Percentiles rank a stretch among this genome's conserved stretches.
Conservation (phyloP, 2,113 vertebrate genomes). For the Orycteropus afer region DNA sequence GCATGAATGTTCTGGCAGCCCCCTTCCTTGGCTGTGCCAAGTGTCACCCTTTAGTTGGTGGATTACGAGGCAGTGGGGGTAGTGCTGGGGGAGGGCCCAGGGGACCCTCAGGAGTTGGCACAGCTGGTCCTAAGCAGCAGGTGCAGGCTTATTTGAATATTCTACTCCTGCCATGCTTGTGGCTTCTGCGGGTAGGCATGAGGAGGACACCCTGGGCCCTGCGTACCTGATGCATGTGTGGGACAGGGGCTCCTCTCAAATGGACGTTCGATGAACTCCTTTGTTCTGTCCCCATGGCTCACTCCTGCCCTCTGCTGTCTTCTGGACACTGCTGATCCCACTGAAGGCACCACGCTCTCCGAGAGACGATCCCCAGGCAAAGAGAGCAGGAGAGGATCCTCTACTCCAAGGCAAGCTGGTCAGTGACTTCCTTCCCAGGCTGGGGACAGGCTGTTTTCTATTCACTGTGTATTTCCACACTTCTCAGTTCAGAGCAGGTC, state of each 20-base stretch:
- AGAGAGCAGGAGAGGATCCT: rapidly evolving
- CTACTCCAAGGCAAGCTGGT: background rate
- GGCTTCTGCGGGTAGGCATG: background rate
- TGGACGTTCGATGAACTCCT: background rate
- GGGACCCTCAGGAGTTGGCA: background rate
- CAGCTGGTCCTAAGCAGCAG: background rate
- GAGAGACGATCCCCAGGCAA: background rate
- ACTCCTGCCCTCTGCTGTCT: background rate
- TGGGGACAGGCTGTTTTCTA: background rate
- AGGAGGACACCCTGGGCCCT: no score
- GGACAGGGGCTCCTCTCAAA: background rate
- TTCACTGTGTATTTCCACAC: background rate
- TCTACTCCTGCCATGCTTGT: background rate
- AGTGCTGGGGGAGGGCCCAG: background rate
- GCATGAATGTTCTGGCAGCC: no score
- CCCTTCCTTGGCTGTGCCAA: background rate
- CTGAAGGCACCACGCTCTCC: background rate
- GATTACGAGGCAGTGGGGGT: background rate
- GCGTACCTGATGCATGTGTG: background rate
- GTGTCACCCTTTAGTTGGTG: background rate
- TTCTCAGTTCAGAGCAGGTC: background rate
- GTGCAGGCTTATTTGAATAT: background rate
- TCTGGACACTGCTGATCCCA: background rate
- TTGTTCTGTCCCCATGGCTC: background rate
- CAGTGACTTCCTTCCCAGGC: constrained; percentile 25